A percentile compares a stretch with the other conserved stretches of the same genome.
Evolutionary conservation across 2,113 vertebrate genomes (phyloP).

Genomic region (Martes martes): DNA sequence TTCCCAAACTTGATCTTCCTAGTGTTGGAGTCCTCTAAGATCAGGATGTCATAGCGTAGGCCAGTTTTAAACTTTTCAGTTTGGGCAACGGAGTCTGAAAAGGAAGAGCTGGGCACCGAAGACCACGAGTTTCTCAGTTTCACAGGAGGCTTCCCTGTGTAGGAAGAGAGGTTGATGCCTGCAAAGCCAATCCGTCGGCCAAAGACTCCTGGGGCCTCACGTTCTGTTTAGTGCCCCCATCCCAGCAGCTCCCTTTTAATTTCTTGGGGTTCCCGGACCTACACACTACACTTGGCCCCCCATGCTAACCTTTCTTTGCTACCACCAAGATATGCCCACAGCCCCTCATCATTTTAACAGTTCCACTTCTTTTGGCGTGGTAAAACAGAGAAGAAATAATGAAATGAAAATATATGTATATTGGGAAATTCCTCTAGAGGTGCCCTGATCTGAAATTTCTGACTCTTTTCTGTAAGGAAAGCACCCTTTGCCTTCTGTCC

Average conservation of each 20-base stretch:
- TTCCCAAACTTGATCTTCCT: background rate
- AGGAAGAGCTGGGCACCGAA: background rate
- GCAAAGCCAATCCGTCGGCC: background rate
- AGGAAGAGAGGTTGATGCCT: background rate
- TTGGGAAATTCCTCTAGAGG: background rate
- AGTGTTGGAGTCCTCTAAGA: background rate
- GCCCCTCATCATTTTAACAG: background rate
- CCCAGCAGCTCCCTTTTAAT: background rate
- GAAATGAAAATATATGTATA: background rate
- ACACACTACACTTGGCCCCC: background rate
- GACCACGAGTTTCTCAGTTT: background rate
- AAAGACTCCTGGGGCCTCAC: background rate
- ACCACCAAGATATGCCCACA: background rate
- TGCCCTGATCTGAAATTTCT: background rate
- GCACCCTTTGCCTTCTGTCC: background rate
- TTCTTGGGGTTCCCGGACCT: background rate
- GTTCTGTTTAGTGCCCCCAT: too few species aligned
- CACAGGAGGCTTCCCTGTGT: background rate
- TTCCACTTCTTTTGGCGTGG: background rate
- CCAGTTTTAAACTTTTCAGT: background rate
- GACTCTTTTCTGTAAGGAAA: background rate
- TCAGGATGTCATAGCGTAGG: background rate
- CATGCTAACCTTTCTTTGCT: background rate
- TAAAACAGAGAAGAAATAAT: conserved; percentile 10
- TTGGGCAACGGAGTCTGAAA: background rate